phyloP scores from a whole-genome alignment of 2,113 vertebrate species.

The Corythornis madagascariensis region DNA sequence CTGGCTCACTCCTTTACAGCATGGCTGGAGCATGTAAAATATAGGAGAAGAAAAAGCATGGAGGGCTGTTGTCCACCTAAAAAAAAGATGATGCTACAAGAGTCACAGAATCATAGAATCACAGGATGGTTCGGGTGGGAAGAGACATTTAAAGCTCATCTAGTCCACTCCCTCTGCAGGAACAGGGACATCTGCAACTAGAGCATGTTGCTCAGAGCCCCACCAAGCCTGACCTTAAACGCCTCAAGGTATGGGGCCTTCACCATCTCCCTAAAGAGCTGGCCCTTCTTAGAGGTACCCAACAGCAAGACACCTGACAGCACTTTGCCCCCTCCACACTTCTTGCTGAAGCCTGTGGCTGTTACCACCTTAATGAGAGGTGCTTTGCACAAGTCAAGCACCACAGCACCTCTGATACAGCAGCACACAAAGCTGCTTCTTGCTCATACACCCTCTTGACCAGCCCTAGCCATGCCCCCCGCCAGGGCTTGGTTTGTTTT shows the following conservation, averaged over 20 bases:
- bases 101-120: no score
- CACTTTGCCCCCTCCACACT: not conserved
- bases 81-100: not conserved
- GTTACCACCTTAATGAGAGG: not conserved
- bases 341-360: not conserved
- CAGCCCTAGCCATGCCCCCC: not conserved
- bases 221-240: no score
- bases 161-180: no score
- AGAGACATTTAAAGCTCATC: no score
- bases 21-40: not conserved
- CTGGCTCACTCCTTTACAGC: not conserved
- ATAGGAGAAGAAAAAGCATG: not conserved
- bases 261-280: not conserved
- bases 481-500: not conserved
- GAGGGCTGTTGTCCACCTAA: not conserved
- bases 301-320: not conserved
- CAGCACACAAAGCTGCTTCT: not conserved
- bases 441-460: not conserved
- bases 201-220: no score
- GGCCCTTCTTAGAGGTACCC: not conserved
- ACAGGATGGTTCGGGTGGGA: no score
- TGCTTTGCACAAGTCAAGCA: not conserved
- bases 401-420: accelerated
- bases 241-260: no score
- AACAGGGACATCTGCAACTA: no score